These are phyloP conservation scores for Diarsia brunnea DNA, from an alignment of 2,888 invertebrate genomes.

Conservation along the genomic window DNA sequence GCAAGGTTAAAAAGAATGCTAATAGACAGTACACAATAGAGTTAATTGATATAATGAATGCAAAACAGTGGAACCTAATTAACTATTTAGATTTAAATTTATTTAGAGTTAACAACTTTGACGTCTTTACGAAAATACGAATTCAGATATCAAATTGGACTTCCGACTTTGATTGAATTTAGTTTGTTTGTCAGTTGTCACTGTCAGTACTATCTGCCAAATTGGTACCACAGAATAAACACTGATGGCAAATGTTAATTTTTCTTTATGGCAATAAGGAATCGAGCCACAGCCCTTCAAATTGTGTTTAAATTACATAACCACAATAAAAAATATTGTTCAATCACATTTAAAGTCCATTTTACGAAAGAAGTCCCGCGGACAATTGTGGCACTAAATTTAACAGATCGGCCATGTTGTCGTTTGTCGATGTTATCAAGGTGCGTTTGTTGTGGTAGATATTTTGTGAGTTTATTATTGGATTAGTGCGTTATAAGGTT, in stretches of 20 bases:
- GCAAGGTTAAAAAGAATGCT: slow-evolving; percentile 6
- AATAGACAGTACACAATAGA: slow-evolving; percentile 17
- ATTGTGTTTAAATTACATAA: no score
- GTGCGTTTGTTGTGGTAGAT: no score
- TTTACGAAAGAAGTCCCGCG: no score
- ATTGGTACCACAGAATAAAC: neutral
- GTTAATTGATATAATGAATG: slow-evolving; percentile 8
- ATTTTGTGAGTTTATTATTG: no score
- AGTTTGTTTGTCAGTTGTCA: no score
- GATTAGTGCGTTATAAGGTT: no score
- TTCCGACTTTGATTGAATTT: slow-evolving; percentile 10
- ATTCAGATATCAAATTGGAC: slow-evolving; percentile 28
- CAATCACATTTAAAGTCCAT: no score
- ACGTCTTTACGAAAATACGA: slow-evolving; percentile 1
- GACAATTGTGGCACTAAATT: no score
- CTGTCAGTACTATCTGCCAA: neutral
- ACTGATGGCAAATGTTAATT: neutral
- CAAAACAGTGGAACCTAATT: slow-evolving; percentile 8
- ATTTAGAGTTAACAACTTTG: neutral
- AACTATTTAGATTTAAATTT: neutral
- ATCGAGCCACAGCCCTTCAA: neutral
- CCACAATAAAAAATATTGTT: no score
- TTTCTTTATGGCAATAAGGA: neutral
- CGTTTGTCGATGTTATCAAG: no score
- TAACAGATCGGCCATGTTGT: no score